phyloP scores from a whole-genome alignment of 1,140 invertebrate species.

The Conus betulinus region DNA sequence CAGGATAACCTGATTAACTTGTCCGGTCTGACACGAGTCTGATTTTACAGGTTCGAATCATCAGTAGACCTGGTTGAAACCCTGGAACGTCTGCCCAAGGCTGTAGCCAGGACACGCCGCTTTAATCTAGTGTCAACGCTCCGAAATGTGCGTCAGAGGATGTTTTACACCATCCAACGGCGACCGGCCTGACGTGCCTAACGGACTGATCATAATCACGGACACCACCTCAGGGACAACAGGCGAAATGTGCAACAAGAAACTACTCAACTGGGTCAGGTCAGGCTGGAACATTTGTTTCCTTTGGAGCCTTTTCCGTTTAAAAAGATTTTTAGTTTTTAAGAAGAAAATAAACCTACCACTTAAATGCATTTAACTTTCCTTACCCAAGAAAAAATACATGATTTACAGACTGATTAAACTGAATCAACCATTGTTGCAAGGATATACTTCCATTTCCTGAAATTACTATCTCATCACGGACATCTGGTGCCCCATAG shows the following conservation, averaged over 20 bases:
- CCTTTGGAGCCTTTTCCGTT: no score
- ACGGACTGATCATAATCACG: constrained; percentile 64
- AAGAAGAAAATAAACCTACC: no score
- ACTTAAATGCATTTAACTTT: no score
- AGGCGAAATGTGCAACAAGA: constrained; percentile 12
- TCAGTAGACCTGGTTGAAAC: constrained; percentile 19
- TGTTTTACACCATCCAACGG: constrained; percentile 55
- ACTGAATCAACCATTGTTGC: no score
- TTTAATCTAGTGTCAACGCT: constrained; percentile 43
- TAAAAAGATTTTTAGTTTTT: no score
- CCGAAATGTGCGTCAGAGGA: constrained; percentile 20
- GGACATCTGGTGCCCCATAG: no score
- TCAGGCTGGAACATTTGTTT: not conserved
- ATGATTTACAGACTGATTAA: no score
- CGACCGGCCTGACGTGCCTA: constrained; percentile 58
- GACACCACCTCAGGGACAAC: constrained; percentile 54
- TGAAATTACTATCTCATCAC: no score
- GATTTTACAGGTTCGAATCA: constrained; percentile 22
- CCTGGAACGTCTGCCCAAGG: constrained; percentile 28
- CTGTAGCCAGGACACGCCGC: constrained; percentile 9
- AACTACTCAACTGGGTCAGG: not conserved
- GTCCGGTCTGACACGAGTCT: no score
- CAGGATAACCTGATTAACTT: no score
- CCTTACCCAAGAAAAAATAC: no score
- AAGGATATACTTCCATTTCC: no score